Percentiles rank a stretch among this genome's conserved stretches.
Conservation (phyloP, 2,113 vertebrate genomes). For the Nesoenas mayeri region DNA sequence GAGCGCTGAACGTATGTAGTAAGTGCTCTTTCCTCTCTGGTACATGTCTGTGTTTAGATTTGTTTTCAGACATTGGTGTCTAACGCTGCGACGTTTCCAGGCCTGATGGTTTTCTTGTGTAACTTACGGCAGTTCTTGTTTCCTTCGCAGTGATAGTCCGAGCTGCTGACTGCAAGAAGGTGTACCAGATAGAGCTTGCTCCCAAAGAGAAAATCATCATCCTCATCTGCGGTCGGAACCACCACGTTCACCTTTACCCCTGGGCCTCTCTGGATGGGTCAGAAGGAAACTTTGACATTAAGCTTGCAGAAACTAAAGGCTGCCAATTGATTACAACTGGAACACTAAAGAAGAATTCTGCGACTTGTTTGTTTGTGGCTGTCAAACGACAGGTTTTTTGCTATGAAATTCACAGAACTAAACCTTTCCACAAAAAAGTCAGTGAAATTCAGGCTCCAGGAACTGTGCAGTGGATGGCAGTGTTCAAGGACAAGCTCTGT, state of each 20-base stretch:
- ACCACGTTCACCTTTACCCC: conserved; percentile 88
- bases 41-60: background rate
- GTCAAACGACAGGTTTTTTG: conserved; percentile 91
- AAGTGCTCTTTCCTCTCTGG: background rate
- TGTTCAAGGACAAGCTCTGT: conserved; percentile 89
- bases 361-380: conserved; percentile 87
- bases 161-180: conserved; percentile 93
- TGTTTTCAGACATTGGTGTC: background rate
- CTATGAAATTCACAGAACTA: conserved; percentile 88
- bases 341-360: conserved; percentile 76
- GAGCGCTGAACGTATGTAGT: background rate
- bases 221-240: conserved; percentile 90
- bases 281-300: conserved; percentile 85
- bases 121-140: background rate
- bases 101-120: background rate
- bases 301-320: conserved; percentile 92
- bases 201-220: conserved; percentile 87
- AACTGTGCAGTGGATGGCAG: conserved; percentile 89
- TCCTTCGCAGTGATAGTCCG: conserved; percentile 88
- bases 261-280: conserved; percentile 91
- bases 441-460: conserved; percentile 90
- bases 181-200: conserved; percentile 91
- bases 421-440: conserved; percentile 86
- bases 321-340: conserved; percentile 89
- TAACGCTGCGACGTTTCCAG: background rate